Percentiles rank a stretch among this genome's conserved stretches.
phyloP scores from a whole-genome alignment of 2,113 vertebrate species.

The Leiothrix lutea region DNA sequence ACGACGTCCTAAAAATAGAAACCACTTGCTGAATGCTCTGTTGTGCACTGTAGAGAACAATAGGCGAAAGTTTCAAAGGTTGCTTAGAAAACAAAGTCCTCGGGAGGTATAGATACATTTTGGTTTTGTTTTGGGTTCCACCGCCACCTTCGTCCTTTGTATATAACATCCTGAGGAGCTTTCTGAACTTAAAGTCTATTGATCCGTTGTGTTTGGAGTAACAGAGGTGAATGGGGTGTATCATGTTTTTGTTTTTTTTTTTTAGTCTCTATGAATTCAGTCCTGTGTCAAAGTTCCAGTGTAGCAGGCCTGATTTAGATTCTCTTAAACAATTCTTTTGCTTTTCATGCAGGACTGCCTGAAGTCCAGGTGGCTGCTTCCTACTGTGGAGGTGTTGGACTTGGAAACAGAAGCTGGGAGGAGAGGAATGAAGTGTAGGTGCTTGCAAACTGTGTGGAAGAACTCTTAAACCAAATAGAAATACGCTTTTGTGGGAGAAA shows the following conservation, averaged over 20 bases:
- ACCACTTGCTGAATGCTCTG: not conserved
- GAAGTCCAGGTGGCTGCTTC: not conserved
- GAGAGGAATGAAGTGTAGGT: not conserved
- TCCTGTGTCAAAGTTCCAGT: not conserved
- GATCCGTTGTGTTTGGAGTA: not conserved
- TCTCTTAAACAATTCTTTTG: not conserved
- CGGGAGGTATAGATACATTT: not conserved
- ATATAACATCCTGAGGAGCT: not conserved
- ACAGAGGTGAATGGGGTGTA: not conserved
- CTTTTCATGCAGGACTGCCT: not conserved
- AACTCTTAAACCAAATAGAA: not conserved
- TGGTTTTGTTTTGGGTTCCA: not conserved
- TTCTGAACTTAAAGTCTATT: not conserved
- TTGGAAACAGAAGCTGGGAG: not conserved
- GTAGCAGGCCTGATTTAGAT: not conserved
- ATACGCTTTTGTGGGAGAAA: not conserved
- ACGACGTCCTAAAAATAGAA: slow-evolving; percentile 53
- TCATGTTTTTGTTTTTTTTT: not conserved
- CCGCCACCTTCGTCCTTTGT: not conserved
- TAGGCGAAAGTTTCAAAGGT: not conserved
- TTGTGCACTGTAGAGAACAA: slow-evolving; percentile 3
- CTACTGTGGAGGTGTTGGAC: not conserved
- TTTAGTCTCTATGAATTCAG: not conserved
- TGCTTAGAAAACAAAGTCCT: not conserved
- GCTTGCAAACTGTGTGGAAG: not conserved